These are phyloP conservation scores for Chrysolina haemoptera DNA, from an alignment of 2,888 invertebrate genomes.

Conservation along the genomic window DNA sequence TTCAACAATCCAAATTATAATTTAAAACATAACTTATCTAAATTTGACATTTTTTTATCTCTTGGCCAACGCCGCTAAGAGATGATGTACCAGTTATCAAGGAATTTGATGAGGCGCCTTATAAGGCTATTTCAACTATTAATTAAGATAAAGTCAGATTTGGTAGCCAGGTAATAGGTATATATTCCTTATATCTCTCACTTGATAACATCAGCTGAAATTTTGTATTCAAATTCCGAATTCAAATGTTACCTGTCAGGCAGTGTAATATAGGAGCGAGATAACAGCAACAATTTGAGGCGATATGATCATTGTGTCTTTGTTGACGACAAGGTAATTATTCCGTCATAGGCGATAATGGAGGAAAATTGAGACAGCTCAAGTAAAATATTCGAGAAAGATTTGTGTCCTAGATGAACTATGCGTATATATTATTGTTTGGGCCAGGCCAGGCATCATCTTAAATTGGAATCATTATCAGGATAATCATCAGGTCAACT, in stretches of 20 bases:
- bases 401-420: background rate
- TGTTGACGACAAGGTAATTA: conserved; percentile 22
- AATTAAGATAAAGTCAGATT: conserved; percentile 43
- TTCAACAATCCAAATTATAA: background rate
- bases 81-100: conserved; percentile 40
- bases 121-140: conserved; percentile 43
- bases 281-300: conserved; percentile 32
- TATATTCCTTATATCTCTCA: conserved; percentile 37
- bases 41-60: conserved; percentile 39
- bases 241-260: conserved; percentile 34
- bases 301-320: conserved; percentile 25
- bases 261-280: conserved; percentile 40
- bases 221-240: conserved; percentile 31
- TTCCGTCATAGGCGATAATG: conserved; percentile 13
- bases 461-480: no score
- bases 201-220: conserved; percentile 42
- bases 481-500: no score
- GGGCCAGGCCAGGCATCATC: no score
- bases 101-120: conserved; percentile 41
- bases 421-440: background rate
- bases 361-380: conserved; percentile 15
- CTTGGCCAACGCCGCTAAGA: conserved; percentile 34
- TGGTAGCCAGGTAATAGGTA: conserved; percentile 38
- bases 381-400: background rate
- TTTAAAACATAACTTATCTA: background rate